Base-by-base conservation (phyloP, 2,797 vertebrate species). In the Menidia menidia region DNA sequence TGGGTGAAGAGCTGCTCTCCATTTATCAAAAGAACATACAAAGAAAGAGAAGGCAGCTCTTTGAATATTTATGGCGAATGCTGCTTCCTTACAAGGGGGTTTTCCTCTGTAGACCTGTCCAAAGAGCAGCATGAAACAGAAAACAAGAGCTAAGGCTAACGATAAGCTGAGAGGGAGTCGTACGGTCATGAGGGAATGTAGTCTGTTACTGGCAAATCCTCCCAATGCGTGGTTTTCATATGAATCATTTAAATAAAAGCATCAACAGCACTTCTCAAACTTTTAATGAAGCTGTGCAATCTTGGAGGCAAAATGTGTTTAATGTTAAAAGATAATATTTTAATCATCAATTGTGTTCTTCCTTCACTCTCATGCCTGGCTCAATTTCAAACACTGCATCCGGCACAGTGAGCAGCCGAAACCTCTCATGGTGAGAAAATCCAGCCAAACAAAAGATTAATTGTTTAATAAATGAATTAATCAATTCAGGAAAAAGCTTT, bases 211-310 rank as follows among this genome's bases (percentile, higher is more conserved):
- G 69, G 72, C 73, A 81, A 54, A 67, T 77, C 82, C 80, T 87
- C 82, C 82, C 56, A 25, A 41, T 69, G 55, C 80, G 84, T 3
- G 81, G 82, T 81, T 86, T 86, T 82, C 47, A 55, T 80, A 52
- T 88, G 88, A 89, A 77, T 92, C 88, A 89, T 80, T 83, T 74
- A 67, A 18, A 75, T 53, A 69, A 66, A 59, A 71, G 71, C 73
- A 79, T 68, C 35, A 71, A 44, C 65, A 73, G 35, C 35, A 39
- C 48, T 33, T 59, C 54, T 52, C 47, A 45, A 41, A 39, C 76
- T 70, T 68, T 77, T 25, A 52, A 67, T 63, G 31, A 39, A 50
- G 65, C 32, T 55, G 19, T 18, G 58, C 14, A 65, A 63, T 39
- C 44, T 61, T 33, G 32, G 18, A 65, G 31, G 61, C 16, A 3